Percentiles rank a stretch among this genome's conserved stretches.
Conservation (phyloP, 1,140 invertebrate genomes). For the Cepaea nemoralis region DNA sequence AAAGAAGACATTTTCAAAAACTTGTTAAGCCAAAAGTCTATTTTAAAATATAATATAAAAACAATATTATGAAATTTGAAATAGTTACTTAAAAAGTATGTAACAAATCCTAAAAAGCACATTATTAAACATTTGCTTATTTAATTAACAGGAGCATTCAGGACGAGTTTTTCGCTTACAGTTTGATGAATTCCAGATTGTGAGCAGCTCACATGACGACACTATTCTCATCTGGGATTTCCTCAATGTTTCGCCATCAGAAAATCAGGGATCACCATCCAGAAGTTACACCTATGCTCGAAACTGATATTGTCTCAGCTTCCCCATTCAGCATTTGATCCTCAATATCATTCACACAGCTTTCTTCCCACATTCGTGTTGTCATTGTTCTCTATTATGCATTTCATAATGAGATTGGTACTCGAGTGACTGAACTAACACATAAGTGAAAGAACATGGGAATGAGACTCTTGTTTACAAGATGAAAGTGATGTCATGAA, state of each 20-base stretch:
- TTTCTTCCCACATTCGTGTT: not conserved
- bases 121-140: too few species aligned
- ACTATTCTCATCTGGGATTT: conserved; percentile 99
- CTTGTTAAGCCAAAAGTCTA: too few species aligned
- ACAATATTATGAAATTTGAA: too few species aligned
- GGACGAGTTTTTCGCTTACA: conserved; percentile 98
- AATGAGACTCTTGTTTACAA: too few species aligned
- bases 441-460: too few species aligned
- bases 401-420: not conserved
- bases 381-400: not conserved
- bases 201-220: conserved; percentile 99
- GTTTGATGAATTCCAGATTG: conserved; percentile 99
- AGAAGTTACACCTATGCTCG: conserved; percentile 51
- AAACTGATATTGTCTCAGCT: conserved; percentile 38
- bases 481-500: too few species aligned
- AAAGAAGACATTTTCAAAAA: too few species aligned
- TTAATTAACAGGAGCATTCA: conserved; percentile 88
- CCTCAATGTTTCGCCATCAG: conserved; percentile 74
- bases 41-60: too few species aligned
- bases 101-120: too few species aligned
- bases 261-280: conserved; percentile 59
- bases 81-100: too few species aligned
- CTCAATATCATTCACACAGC: not conserved
- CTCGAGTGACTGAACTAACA: too few species aligned
- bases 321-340: not conserved